These are phyloP conservation scores for Hypolimnas misippus DNA, from an alignment of 2,888 invertebrate genomes.

Conservation along the genomic window DNA sequence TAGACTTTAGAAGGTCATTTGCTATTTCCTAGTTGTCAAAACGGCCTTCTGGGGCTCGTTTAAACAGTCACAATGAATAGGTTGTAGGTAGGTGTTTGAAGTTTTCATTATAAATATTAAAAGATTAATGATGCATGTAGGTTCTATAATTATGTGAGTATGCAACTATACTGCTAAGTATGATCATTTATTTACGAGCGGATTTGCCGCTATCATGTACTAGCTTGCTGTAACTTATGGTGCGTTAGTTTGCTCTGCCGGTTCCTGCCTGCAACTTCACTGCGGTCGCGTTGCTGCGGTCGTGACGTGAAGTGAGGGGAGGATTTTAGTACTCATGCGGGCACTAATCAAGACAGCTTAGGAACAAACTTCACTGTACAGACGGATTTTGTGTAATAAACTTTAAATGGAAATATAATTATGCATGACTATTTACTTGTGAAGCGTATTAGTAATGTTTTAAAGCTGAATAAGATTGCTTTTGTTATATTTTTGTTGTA, in stretches of 20 bases:
- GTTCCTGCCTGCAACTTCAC: constrained; percentile 7
- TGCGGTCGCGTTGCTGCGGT: constrained; percentile 13
- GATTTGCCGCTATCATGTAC: not conserved
- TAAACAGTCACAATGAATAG: too few species aligned
- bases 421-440: too few species aligned
- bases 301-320: not conserved
- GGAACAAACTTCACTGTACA: constrained; percentile 5
- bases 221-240: not conserved
- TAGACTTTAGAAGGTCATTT: too few species aligned
- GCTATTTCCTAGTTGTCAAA: too few species aligned
- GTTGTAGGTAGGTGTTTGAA: too few species aligned
- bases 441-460: too few species aligned
- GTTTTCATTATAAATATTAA: too few species aligned
- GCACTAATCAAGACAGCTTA: constrained; percentile 13
- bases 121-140: too few species aligned
- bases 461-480: not conserved
- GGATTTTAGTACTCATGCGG: constrained; percentile 7
- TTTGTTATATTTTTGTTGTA: not conserved
- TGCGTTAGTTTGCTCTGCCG: constrained; percentile 10
- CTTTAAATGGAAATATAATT: constrained; percentile 4
- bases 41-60: too few species aligned
- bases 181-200: not conserved
- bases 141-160: too few species aligned
- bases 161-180: not conserved
- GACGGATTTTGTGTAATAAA: not conserved